These are phyloP conservation scores for Meiosimyza decipiens DNA, from an alignment of 2,888 invertebrate genomes.

Conservation along the genomic window DNA sequence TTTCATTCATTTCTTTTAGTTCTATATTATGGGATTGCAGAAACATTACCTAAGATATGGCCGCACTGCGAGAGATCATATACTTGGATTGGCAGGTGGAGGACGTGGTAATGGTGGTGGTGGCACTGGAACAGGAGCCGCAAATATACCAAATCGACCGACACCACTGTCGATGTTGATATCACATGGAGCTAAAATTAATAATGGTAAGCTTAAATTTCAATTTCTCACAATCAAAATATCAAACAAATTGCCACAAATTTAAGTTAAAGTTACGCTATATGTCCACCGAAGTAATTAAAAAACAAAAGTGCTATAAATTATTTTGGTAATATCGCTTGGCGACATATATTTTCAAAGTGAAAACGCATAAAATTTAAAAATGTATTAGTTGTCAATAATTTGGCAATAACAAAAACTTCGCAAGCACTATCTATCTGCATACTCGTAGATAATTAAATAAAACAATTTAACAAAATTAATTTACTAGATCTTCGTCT, in stretches of 20 bases:
- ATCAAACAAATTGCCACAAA: slow-evolving; percentile 13
- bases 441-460: neutral
- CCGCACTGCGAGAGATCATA: slow-evolving; percentile 76
- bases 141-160: slow-evolving; percentile 62
- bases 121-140: slow-evolving; percentile 39
- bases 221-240: neutral
- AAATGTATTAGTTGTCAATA: too few species aligned
- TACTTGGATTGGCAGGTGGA: slow-evolving; percentile 73
- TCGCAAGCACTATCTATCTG: too few species aligned
- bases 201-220: slow-evolving; percentile 75
- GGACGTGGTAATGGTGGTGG: slow-evolving; percentile 32
- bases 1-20: slow-evolving; percentile 48
- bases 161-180: slow-evolving; percentile 84
- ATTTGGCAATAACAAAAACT: too few species aligned
- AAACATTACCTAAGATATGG: slow-evolving; percentile 83
- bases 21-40: slow-evolving; percentile 74
- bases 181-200: slow-evolving; percentile 80
- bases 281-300: slow-evolving; percentile 27
- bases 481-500: too few species aligned
- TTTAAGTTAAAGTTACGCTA: neutral
- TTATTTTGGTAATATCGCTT: too few species aligned
- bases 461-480: neutral
- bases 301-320: slow-evolving; percentile 11
- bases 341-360: too few species aligned
- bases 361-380: too few species aligned